Evolutionary conservation across 2,113 vertebrate genomes (phyloP).

Genomic region (Phoxinus phoxinus): DNA sequence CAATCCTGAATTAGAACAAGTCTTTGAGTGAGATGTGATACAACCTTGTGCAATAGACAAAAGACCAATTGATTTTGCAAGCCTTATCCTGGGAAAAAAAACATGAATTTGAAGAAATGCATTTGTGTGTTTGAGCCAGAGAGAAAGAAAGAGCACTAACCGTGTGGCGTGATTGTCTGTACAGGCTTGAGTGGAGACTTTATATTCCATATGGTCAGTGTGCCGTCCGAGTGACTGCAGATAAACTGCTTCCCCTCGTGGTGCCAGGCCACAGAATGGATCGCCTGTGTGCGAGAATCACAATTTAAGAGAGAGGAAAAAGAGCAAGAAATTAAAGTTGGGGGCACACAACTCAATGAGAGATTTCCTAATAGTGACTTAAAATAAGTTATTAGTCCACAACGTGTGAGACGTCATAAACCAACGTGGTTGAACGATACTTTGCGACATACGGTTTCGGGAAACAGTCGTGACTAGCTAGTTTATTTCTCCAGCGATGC

Average conservation of each 20-base stretch:
- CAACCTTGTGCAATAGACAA: constrained; percentile 43
- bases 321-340: constrained; percentile 11
- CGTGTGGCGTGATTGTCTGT: constrained; percentile 98
- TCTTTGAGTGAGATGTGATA: constrained; percentile 38
- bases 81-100: neutral
- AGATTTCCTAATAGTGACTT: constrained; percentile 13
- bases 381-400: too few relatives aligned
- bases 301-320: constrained; percentile 33
- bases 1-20: constrained; percentile 37
- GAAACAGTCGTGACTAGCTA: too few relatives aligned
- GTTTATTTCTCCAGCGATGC: too few relatives aligned
- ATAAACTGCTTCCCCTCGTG: constrained; percentile 99
- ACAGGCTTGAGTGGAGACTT: constrained; percentile 89
- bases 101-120: constrained; percentile 7
- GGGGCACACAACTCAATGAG: neutral
- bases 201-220: constrained; percentile 97
- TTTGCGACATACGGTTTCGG: too few relatives aligned
- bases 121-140: neutral
- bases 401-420: too few relatives aligned
- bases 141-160: constrained; percentile 75
- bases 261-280: constrained; percentile 98
- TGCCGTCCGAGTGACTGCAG: constrained; percentile 98
- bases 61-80: constrained; percentile 29
- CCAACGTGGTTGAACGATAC: too few relatives aligned
- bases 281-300: constrained; percentile 79